Evolutionary conservation across 2,113 vertebrate genomes (phyloP).

Genomic region (Ciconia boyciana): DNA sequence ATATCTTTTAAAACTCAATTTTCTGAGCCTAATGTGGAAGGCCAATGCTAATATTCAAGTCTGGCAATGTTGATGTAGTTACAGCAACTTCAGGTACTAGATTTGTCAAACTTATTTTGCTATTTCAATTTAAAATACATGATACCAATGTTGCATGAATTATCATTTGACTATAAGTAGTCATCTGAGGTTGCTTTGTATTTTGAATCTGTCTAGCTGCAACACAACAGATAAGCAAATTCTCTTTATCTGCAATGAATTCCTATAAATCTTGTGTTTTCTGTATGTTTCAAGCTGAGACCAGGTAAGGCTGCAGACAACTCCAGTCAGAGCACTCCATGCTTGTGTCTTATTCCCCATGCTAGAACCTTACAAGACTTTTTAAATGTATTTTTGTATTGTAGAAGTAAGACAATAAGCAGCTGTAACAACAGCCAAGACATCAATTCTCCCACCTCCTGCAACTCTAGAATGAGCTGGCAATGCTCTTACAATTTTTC

Average conservation of each 20-base stretch:
- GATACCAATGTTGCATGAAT: not conserved
- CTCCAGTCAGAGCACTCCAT: not conserved
- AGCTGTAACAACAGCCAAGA: not conserved
- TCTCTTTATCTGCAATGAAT: not conserved
- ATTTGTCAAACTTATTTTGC: not conserved
- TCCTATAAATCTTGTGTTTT: not conserved
- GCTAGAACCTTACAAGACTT: not conserved
- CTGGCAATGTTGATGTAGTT: not conserved
- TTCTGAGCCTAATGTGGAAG: not conserved
- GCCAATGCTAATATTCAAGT: not conserved
- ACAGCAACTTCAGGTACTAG: not conserved
- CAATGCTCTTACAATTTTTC: not conserved
- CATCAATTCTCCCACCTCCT: not conserved
- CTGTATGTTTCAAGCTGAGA: not conserved
- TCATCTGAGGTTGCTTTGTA: not conserved
- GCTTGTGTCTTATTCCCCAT: not conserved
- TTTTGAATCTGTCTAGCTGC: not conserved
- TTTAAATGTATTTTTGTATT: not conserved
- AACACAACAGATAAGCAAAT: not conserved
- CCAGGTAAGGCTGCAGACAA: not conserved
- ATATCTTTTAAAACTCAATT: not conserved
- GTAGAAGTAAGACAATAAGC: not conserved
- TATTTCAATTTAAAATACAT: not conserved
- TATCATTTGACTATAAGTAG: not conserved
- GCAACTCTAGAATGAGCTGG: not conserved